phyloP scores from a whole-genome alignment of 2,888 invertebrate genomes.

The Lobophora halterata region DNA sequence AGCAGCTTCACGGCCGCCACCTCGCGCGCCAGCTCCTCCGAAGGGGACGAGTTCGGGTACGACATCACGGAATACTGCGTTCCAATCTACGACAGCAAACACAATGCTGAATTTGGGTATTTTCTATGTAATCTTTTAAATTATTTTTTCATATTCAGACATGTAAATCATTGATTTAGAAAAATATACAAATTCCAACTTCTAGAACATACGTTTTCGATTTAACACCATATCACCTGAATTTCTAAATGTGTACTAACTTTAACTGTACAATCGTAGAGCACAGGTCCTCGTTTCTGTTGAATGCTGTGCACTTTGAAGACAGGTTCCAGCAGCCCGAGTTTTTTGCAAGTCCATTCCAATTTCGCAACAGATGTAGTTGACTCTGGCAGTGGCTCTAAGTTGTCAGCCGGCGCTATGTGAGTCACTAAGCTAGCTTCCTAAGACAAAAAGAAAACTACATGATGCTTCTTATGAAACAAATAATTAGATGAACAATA shows the following conservation, averaged over 20 bases:
- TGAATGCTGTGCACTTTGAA: conserved; percentile 57
- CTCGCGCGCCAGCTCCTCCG: conserved; percentile 65
- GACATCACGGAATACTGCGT: conserved; percentile 54
- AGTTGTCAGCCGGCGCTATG: conserved; percentile 50
- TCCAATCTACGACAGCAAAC: conserved; percentile 53
- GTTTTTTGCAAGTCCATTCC: conserved; percentile 70
- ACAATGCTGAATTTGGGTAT: neutral
- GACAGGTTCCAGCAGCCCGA: conserved; percentile 65
- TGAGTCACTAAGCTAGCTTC: conserved; percentile 53
- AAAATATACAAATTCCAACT: no score
- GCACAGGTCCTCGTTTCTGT: conserved; percentile 54
- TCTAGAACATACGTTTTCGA: no score
- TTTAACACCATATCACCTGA: no score
- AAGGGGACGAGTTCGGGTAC: conserved; percentile 67
- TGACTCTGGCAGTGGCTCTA: conserved; percentile 70
- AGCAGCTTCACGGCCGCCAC: conserved; percentile 65
- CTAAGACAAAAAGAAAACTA: conserved; percentile 35
- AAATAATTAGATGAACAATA: no score
- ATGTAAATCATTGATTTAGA: no score
- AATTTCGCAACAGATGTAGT: conserved; percentile 60
- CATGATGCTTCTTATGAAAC: neutral
- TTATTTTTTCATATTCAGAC: no score
- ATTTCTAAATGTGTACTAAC: conserved; percentile 40
- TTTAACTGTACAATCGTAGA: conserved; percentile 64
- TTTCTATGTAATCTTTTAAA: neutral